A percentile compares a stretch with the other conserved stretches of the same genome.
Evolutionary conservation across 2,888 invertebrate species (phyloP).

Genomic region (Pristionchus entomophagus): DNA sequence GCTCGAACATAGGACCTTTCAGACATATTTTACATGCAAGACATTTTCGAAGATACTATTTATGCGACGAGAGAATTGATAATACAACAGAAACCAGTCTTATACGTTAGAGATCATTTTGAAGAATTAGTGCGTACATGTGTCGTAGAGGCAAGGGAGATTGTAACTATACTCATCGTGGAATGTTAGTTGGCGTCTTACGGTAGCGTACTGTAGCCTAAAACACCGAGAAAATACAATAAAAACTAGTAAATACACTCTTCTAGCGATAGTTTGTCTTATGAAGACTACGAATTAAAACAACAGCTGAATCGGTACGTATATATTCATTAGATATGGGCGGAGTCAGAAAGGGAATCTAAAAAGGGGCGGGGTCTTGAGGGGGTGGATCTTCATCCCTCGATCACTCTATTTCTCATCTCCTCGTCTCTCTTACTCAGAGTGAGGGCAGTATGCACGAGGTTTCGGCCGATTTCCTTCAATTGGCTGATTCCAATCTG

Average conservation of each 20-base stretch:
- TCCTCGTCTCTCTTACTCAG: conserved; percentile 37
- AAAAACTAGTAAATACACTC: conserved; percentile 11
- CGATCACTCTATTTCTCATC: neutral
- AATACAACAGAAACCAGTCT: neutral
- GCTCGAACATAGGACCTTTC: too few relatives aligned
- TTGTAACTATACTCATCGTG: neutral
- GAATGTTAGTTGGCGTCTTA: neutral
- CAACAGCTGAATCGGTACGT: neutral
- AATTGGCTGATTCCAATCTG: conserved; percentile 84
- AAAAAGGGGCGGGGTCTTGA: too few relatives aligned
- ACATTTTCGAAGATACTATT: too few relatives aligned
- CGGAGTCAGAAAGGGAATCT: too few relatives aligned
- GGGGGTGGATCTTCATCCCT: conserved; percentile 12
- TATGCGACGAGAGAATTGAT: neutral
- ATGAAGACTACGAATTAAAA: neutral
- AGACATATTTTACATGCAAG: too few relatives aligned
- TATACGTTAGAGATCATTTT: neutral
- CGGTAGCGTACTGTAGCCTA: conserved; percentile 3
- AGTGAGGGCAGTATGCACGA: conserved; percentile 79
- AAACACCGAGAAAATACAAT: neutral
- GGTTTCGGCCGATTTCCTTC: conserved; percentile 83
- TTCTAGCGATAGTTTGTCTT: conserved; percentile 7
- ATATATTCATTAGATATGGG: neutral
- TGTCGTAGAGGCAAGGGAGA: conserved; percentile 17
- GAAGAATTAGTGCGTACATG: neutral